Evolutionary conservation across 2,888 invertebrate genomes (phyloP).

Genomic region (Caradrina kadenii): DNA sequence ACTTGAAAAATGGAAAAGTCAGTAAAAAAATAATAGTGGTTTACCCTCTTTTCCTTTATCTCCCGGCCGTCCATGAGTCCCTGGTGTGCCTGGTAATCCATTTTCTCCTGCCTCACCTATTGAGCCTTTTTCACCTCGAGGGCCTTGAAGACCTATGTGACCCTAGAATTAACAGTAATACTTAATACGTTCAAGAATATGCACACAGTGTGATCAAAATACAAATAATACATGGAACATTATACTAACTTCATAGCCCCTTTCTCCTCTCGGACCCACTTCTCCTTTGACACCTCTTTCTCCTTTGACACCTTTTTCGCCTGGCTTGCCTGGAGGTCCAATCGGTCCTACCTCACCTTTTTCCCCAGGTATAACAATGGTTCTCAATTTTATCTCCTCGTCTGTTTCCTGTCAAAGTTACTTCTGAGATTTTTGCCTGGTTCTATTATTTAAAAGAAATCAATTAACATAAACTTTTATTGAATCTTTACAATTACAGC

Average conservation of each 20-base stretch:
- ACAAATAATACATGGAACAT: background rate
- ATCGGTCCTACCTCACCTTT: slow-evolving; percentile 75
- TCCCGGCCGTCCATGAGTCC: slow-evolving; percentile 93
- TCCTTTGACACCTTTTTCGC: slow-evolving; percentile 90
- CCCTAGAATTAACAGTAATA: slow-evolving; percentile 23
- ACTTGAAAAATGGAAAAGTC: too few relatives aligned
- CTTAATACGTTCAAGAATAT: too few relatives aligned
- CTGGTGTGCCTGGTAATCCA: slow-evolving; percentile 93
- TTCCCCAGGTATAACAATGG: slow-evolving; percentile 71
- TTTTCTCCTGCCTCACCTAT: slow-evolving; percentile 88
- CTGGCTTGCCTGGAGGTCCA: slow-evolving; percentile 88
- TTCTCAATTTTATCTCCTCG: slow-evolving; percentile 65
- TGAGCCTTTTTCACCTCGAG: slow-evolving; percentile 81
- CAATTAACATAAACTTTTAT: too few relatives aligned
- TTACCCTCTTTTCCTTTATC: slow-evolving; percentile 86
- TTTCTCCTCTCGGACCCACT: slow-evolving; percentile 78
- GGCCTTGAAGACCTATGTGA: slow-evolving; percentile 64
- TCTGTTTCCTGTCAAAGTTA: slow-evolving; percentile 79
- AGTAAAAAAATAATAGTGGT: background rate
- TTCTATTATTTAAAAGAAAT: slow-evolving; percentile 19
- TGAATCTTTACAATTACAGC: too few relatives aligned
- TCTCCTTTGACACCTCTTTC: slow-evolving; percentile 80
- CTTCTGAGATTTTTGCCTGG: slow-evolving; percentile 67
- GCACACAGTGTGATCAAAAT: too few relatives aligned
- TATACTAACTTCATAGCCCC: slow-evolving; percentile 87